Evolutionary conservation across 2,888 invertebrate species (phyloP).

Genomic region (Neelides folsomi): DNA sequence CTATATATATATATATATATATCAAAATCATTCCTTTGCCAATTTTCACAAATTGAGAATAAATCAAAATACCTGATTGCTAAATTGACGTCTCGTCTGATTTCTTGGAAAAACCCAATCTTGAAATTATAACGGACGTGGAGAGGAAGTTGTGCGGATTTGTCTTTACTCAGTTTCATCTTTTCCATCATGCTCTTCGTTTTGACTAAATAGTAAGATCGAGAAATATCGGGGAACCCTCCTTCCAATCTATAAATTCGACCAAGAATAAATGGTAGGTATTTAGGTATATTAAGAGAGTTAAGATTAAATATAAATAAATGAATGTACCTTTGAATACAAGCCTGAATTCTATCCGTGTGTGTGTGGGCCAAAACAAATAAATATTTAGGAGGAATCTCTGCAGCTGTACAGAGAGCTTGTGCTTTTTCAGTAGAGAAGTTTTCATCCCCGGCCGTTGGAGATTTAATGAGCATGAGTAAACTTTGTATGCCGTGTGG

Average conservation of each 20-base stretch:
- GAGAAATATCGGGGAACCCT: slow-evolving; percentile 20
- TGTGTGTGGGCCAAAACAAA: slow-evolving; percentile 68
- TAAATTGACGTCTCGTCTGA: slow-evolving; percentile 74
- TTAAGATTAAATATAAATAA: not conserved
- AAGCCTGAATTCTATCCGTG: slow-evolving; percentile 69
- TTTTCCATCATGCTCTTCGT: slow-evolving; percentile 47
- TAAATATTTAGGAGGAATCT: slow-evolving; percentile 77
- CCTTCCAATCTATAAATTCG: slow-evolving; percentile 15
- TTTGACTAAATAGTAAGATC: slow-evolving; percentile 20
- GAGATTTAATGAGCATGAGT: slow-evolving; percentile 67
- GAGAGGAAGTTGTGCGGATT: slow-evolving; percentile 77
- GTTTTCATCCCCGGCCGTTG: slow-evolving; percentile 66
- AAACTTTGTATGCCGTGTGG: slow-evolving; percentile 43
- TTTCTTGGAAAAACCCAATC: slow-evolving; percentile 84
- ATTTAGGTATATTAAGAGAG: too few relatives aligned
- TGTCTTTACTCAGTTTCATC: slow-evolving; percentile 48
- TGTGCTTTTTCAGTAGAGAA: slow-evolving; percentile 80
- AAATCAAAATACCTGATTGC: slow-evolving; percentile 43
- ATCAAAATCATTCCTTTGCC: too few relatives aligned
- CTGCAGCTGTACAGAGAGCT: slow-evolving; percentile 78
- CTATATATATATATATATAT: too few relatives aligned
- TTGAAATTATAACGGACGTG: slow-evolving; percentile 95
- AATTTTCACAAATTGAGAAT: not conserved
- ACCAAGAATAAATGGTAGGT: not conserved
- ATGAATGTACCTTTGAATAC: slow-evolving; percentile 44